phyloP scores from a whole-genome alignment of 2,888 invertebrate genomes.

The Deilephila porcellus region DNA sequence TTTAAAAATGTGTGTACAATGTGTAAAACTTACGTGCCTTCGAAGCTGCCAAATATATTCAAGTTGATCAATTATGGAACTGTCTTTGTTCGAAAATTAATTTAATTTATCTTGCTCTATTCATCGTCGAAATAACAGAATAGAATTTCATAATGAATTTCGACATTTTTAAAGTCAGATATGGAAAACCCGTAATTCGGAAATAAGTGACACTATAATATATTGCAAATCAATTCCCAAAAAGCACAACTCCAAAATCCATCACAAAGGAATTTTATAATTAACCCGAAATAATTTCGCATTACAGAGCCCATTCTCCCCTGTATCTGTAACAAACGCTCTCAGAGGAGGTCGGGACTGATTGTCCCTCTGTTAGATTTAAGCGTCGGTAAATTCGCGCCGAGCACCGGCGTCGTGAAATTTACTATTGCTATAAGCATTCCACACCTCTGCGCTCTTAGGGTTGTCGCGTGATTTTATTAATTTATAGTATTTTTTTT shows the following conservation, averaged over 20 bases:
- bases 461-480: slow-evolving; percentile 5
- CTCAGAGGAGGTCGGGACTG: slow-evolving; percentile 33
- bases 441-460: slow-evolving; percentile 38
- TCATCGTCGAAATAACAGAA: no score
- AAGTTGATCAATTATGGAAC: no score
- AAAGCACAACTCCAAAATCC: not conserved
- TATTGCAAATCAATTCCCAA: not conserved
- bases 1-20: not conserved
- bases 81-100: no score
- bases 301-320: slow-evolving; percentile 4
- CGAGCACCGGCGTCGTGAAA: slow-evolving; percentile 40
- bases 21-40: not conserved
- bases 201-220: not conserved
- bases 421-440: slow-evolving; percentile 43
- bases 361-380: slow-evolving; percentile 49
- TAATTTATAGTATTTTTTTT: not conserved
- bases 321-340: slow-evolving; percentile 20
- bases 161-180: not conserved
- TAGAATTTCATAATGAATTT: no score
- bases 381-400: slow-evolving; percentile 46
- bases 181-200: not conserved
- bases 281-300: slow-evolving; percentile 20
- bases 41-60: no score
- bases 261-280: slow-evolving; percentile 27
- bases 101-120: no score